phyloP scores from a whole-genome alignment of 2,113 vertebrate species.

The Xenus cinereus region DNA sequence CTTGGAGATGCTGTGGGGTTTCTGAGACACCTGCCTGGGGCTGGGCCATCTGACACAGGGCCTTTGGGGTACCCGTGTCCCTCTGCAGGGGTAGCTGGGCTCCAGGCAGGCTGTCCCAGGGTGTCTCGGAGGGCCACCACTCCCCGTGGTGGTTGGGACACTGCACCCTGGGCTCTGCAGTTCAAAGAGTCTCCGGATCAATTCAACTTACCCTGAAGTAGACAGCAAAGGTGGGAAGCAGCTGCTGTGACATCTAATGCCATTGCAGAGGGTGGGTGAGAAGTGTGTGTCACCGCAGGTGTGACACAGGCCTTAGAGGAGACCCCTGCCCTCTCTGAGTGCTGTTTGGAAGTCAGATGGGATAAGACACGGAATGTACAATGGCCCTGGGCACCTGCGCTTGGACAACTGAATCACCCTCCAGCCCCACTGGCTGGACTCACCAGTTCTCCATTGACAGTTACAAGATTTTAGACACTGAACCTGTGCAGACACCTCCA shows the following conservation, averaged over 20 bases:
- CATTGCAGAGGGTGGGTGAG: not conserved
- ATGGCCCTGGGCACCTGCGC: not conserved
- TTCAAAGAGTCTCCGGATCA: not conserved
- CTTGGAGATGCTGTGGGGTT: not conserved
- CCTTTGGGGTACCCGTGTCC: not conserved
- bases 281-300: not conserved
- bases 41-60: not conserved
- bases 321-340: accelerated
- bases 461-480: not conserved
- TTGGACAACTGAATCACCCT: not conserved
- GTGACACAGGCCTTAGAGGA: not conserved
- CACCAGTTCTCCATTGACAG: not conserved
- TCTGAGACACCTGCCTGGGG: not conserved
- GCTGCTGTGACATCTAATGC: not conserved
- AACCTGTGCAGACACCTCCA: not conserved
- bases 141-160: not conserved
- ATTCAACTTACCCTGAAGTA: not conserved
- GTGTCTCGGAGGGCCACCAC: not conserved
- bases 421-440: not conserved
- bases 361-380: not conserved
- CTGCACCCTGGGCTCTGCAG: not conserved
- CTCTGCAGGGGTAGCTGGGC: not conserved
- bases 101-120: not conserved
- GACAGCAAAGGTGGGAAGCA: not conserved
- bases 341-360: not conserved